Conservation (phyloP, 2,113 vertebrate genomes). For the Parus major region DNA sequence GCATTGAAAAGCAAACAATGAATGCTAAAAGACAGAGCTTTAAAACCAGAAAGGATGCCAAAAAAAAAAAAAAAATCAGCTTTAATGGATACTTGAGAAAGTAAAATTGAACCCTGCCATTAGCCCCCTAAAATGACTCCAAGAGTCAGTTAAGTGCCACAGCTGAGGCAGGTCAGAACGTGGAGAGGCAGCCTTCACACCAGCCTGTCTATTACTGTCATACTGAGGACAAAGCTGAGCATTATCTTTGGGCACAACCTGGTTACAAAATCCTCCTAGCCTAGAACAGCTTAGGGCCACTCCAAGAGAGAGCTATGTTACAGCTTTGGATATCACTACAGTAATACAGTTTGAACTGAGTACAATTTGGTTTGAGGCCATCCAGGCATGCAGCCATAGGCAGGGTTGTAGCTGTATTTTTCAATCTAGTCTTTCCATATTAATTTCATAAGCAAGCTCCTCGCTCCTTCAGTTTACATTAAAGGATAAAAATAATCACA, state of each 20-base stretch:
- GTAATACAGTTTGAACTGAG: not conserved
- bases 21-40: not conserved
- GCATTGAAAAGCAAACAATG: not conserved
- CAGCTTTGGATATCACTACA: not conserved
- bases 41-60: not conserved
- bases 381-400: not conserved
- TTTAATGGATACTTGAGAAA: not conserved
- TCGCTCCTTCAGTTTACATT: conserved; percentile 40
- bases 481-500: conserved; percentile 34
- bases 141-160: not conserved
- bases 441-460: conserved; percentile 1
- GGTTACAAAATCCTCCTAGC: not conserved
- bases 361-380: not conserved
- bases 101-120: not conserved
- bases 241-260: not conserved
- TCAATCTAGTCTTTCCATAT: not conserved
- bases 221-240: not conserved
- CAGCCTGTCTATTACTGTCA: not conserved
- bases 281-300: not conserved
- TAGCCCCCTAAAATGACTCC: not conserved
- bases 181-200: not conserved
- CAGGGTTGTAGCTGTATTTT: not conserved
- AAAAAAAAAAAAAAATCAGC: not conserved
- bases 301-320: not conserved
- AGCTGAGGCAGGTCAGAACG: not conserved